These are phyloP conservation scores for Drosophila neutralis DNA, from an alignment of 2,888 invertebrate genomes.

Conservation along the genomic window DNA sequence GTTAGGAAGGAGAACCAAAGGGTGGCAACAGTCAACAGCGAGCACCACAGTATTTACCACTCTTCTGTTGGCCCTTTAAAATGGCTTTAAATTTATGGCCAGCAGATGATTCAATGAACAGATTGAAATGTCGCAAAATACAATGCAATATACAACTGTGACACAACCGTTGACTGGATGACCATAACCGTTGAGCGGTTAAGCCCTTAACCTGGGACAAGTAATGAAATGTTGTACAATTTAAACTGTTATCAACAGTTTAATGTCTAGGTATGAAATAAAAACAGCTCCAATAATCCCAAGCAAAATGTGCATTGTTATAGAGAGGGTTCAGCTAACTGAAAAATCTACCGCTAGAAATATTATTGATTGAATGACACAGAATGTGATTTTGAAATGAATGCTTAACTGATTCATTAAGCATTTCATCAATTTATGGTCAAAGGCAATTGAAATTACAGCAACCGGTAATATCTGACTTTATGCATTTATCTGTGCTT, in stretches of 20 bases:
- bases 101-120: constrained; percentile 48
- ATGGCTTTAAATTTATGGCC: constrained; percentile 46
- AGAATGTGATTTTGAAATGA: neutral
- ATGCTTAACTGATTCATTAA: neutral
- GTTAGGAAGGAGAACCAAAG: constrained; percentile 16
- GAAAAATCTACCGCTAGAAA: neutral
- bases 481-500: neutral
- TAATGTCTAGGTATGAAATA: constrained; percentile 2
- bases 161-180: constrained; percentile 3
- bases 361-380: neutral
- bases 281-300: neutral
- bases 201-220: constrained; percentile 19
- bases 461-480: constrained; percentile 5
- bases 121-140: constrained; percentile 40
- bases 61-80: constrained; percentile 39
- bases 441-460: neutral
- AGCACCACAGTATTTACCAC: constrained; percentile 20
- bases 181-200: constrained; percentile 5
- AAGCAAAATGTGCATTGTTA: neutral
- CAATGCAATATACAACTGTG: constrained; percentile 3
- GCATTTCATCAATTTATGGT: no score
- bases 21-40: constrained; percentile 21
- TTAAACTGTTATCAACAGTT: constrained; percentile 9
- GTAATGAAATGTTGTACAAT: constrained; percentile 6
- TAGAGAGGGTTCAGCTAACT: neutral